Base-by-base conservation (phyloP, 2,113 vertebrate genomes). In the Sclerurus mexicanus region DNA sequence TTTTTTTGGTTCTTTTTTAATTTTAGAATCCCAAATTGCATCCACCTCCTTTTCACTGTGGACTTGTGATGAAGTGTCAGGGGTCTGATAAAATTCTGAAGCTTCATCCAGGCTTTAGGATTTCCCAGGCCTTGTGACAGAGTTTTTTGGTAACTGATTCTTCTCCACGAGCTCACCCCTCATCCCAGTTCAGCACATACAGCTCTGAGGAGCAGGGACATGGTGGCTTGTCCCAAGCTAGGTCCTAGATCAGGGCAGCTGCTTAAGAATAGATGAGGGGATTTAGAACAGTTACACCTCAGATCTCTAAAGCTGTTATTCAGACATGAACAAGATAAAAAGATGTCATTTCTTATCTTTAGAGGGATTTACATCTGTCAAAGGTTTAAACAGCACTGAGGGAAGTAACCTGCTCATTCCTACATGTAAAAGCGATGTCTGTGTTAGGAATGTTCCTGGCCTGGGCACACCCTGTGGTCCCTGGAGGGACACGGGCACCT, bases 1-100 rank as follows among this genome's bases (percentile, higher is more conserved):
- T 59, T 28, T 40, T 1, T 1, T 12, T 21, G 2, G 9, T 4
- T 0, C 25, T 23, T 33, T 58, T 56, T 14, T 33, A 46, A 50
- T 76, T 83, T 28, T 35, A 4, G 49, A 79, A 75, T 72, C 18
- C 28, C 28, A 46, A 21, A 63, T 15, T 60, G 2, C 12, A 59
- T 77, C 47, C 11, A 10, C 78, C n/a, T 87, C 46, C n/a, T 69
- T 89, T 84, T 58, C 68, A 37, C 39, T 68, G 33, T 72, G 71
- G 8, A 17, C 5, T 60, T 81, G 40, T 81, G 20, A 25, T 74
- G 56, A 89, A 68, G 23, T 50, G 37, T 39, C 59, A 60, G 47
- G 18, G 17, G 8, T 80, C 35, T 59, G 35, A 14, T 33, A 55
- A 2, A 14, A 49, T 47, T 63, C 27, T 47, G 59, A 47, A 77